Conservation (phyloP, 2,888 invertebrate genomes). For the Rotaria socialis region DNA sequence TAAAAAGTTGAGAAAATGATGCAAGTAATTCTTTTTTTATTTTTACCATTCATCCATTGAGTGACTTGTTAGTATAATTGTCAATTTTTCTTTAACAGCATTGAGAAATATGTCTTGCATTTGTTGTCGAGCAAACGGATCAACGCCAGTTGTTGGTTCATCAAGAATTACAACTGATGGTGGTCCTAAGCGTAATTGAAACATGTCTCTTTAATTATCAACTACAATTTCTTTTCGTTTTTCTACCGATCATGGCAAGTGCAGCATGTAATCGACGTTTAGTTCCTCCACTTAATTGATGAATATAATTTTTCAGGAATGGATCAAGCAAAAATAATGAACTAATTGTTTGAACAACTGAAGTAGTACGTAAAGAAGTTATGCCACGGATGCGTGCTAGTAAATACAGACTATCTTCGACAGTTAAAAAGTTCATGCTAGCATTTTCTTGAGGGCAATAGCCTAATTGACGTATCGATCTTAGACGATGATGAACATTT, state of each 20-base stretch:
- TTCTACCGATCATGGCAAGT: constrained; percentile 57
- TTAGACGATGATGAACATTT: background rate
- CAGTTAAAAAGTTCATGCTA: constrained; percentile 26
- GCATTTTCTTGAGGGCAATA: constrained; percentile 24
- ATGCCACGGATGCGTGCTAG: constrained; percentile 25
- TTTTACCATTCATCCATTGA: constrained; percentile 70
- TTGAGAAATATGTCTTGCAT: constrained; percentile 59
- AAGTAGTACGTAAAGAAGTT: background rate
- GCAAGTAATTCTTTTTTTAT: too few species aligned
- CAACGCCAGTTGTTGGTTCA: constrained; percentile 62
- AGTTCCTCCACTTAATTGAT: constrained; percentile 59
- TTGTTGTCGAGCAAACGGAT: constrained; percentile 58
- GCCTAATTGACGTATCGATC: background rate
- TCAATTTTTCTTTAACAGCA: constrained; percentile 54
- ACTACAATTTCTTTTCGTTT: too few species aligned
- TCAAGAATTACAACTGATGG: constrained; percentile 56
- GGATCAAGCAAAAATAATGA: constrained; percentile 35
- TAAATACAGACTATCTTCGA: constrained; percentile 2
- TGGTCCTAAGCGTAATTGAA: too few species aligned
- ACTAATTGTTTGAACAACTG: background rate
- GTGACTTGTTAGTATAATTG: constrained; percentile 59
- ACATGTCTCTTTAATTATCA: too few species aligned
- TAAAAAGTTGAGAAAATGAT: constrained; percentile 54
- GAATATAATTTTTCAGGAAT: constrained; percentile 27
- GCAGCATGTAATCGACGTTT: constrained; percentile 59